phyloP scores from a whole-genome alignment of 2,113 vertebrate species.

The Copsychus sechellarum region DNA sequence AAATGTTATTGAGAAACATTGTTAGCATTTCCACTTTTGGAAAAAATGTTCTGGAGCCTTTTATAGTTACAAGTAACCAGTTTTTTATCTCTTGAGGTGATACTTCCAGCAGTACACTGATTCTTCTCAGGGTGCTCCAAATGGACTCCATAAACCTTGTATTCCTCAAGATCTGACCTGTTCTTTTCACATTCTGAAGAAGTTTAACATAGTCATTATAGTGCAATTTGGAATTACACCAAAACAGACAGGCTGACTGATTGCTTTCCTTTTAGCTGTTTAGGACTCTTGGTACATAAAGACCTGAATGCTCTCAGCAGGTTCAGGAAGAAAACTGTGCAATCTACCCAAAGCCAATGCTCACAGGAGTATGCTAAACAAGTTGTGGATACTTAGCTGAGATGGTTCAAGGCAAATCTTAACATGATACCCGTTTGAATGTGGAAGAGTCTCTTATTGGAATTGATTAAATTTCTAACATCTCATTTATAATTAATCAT shows the following conservation, averaged over 20 bases:
- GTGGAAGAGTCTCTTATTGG: not conserved
- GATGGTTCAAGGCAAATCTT: not conserved
- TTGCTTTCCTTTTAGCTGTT: not conserved
- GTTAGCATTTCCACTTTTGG: not conserved
- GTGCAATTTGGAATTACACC: not conserved
- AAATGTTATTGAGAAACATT: not conserved
- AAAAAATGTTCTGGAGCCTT: not conserved
- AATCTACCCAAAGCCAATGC: not conserved
- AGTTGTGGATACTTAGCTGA: not conserved
- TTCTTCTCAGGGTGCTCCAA: not conserved
- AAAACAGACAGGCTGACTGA: not conserved
- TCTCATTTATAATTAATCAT: constrained; percentile 3
- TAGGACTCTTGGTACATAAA: not conserved
- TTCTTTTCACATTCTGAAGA: not conserved
- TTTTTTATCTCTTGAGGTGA: not conserved
- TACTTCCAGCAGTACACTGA: not conserved
- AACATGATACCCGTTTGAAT: not conserved
- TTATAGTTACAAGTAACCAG: not conserved
- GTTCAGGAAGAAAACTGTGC: not conserved
- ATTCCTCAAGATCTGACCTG: not conserved
- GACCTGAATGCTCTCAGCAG: not conserved
- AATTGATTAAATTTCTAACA: not conserved
- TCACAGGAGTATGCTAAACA: not conserved
- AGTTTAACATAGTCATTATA: not conserved
- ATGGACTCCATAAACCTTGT: not conserved